Evolutionary conservation across 1,140 invertebrate species (phyloP).

Genomic region (Oncopodura yosiiana): DNA sequence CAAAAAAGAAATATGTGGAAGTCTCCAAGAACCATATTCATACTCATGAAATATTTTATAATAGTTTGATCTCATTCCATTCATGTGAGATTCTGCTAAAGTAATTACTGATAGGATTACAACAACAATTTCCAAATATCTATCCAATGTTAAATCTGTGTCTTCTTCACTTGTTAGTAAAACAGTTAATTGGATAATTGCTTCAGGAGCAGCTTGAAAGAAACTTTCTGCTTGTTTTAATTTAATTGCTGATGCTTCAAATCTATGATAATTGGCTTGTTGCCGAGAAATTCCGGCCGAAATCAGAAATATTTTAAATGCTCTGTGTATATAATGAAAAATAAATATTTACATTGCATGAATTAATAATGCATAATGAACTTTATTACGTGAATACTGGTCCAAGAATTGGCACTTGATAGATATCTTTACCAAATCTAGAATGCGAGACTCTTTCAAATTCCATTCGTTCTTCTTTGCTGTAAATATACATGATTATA

Average conservation of each 20-base stretch:
- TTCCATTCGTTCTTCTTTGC: slow-evolving; percentile 21
- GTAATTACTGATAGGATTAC: slow-evolving; percentile 18
- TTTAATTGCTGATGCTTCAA: slow-evolving; percentile 33
- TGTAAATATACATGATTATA: neutral
- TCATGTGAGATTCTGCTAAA: slow-evolving; percentile 28
- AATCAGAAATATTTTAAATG: slow-evolving; percentile 19
- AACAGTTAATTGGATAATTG: slow-evolving; percentile 28
- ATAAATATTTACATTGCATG: neutral
- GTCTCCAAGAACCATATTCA: slow-evolving; percentile 23
- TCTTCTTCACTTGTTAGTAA: slow-evolving; percentile 12
- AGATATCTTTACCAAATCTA: slow-evolving; percentile 24
- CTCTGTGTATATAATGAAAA: slow-evolving; percentile 5
- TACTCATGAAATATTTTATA: slow-evolving; percentile 26
- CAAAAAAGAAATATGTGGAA: slow-evolving; percentile 19
- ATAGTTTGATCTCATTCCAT: slow-evolving; percentile 24
- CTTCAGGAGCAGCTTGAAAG: slow-evolving; percentile 30
- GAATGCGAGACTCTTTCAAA: slow-evolving; percentile 23
- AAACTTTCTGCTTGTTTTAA: slow-evolving; percentile 28
- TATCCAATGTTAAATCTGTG: neutral
- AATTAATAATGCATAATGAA: neutral
- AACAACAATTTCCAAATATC: slow-evolving; percentile 28
- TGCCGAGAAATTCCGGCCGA: slow-evolving; percentile 17
- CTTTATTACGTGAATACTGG: slow-evolving; percentile 33
- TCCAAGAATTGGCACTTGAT: slow-evolving; percentile 31
- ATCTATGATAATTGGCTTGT: slow-evolving; percentile 23